phyloP scores from a whole-genome alignment of 1,140 invertebrate species.

The Drosophila arawakana region DNA sequence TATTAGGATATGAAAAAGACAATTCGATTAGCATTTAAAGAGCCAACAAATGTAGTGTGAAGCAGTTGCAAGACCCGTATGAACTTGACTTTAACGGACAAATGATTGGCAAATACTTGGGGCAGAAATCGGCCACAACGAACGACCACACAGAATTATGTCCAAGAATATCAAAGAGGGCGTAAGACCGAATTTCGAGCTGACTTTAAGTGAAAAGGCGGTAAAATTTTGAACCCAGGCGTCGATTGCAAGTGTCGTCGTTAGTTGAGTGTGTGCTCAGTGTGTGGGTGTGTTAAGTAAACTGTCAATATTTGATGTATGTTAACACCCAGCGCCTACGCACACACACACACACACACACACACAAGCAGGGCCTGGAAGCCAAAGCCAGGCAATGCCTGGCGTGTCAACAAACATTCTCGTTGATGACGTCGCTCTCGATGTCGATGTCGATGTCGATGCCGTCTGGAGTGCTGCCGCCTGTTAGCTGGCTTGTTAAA shows the following conservation, averaged over 20 bases:
- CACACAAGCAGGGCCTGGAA: conserved; percentile 16
- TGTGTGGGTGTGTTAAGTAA: conserved; percentile 68
- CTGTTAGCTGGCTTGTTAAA: conserved; percentile 64
- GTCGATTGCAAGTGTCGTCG: conserved; percentile 55
- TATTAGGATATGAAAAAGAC: too few relatives aligned
- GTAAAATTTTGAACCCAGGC: conserved; percentile 11
- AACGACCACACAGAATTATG: conserved; percentile 22
- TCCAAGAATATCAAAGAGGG: neutral
- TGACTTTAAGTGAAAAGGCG: conserved; percentile 27
- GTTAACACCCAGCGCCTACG: conserved; percentile 72
- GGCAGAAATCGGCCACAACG: neutral
- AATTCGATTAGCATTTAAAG: neutral
- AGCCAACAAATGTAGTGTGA: neutral
- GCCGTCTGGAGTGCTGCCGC: conserved; percentile 38
- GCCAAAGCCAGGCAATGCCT: conserved; percentile 38
- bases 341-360: conserved; percentile 21
- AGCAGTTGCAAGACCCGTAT: neutral
- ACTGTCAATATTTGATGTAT: conserved; percentile 83
- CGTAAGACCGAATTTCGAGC: neutral
- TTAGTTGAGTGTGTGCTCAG: conserved; percentile 6
- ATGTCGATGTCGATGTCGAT: conserved; percentile 28
- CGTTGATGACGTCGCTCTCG: conserved; percentile 34
- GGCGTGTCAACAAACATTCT: conserved; percentile 69
- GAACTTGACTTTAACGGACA: neutral
- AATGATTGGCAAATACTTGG: neutral